These are phyloP conservation scores for Lithophane ornitopus DNA, from an alignment of 2,888 invertebrate species.

Conservation along the genomic window DNA sequence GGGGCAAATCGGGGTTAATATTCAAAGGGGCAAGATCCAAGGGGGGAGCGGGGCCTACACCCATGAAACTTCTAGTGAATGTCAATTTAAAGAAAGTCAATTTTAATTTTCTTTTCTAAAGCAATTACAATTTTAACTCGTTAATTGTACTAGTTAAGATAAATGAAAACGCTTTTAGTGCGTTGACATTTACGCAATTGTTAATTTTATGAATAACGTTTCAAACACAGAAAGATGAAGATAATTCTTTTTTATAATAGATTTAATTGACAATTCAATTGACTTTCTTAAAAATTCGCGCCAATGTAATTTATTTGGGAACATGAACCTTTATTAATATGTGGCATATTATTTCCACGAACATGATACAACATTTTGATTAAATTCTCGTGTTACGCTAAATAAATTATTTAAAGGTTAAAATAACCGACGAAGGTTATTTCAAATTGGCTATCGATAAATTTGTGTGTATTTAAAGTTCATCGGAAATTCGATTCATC, in stretches of 20 bases:
- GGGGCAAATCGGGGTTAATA: no score
- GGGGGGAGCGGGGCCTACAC: no score
- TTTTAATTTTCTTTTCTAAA: not conserved
- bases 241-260: not conserved
- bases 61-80: not conserved
- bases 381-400: conserved; percentile 7
- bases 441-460: not conserved
- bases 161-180: conserved; percentile 6
- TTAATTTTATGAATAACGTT: not conserved
- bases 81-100: not conserved
- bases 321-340: not conserved
- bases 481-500: not conserved
- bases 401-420: conserved; percentile 5
- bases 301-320: not conserved
- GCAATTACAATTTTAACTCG: not conserved
- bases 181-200: not conserved
- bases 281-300: not conserved
- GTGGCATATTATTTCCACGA: not conserved
- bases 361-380: not conserved
- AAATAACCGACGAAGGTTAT: conserved; percentile 1
- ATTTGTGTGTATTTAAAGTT: not conserved
- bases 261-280: conserved; percentile 5
- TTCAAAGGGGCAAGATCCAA: no score
- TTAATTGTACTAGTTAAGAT: not conserved
- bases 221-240: not conserved